A percentile compares a stretch with the other conserved stretches of the same genome.
These are phyloP conservation scores for Calameuta idolon DNA, from an alignment of 2,888 invertebrate genomes.

Conservation along the genomic window DNA sequence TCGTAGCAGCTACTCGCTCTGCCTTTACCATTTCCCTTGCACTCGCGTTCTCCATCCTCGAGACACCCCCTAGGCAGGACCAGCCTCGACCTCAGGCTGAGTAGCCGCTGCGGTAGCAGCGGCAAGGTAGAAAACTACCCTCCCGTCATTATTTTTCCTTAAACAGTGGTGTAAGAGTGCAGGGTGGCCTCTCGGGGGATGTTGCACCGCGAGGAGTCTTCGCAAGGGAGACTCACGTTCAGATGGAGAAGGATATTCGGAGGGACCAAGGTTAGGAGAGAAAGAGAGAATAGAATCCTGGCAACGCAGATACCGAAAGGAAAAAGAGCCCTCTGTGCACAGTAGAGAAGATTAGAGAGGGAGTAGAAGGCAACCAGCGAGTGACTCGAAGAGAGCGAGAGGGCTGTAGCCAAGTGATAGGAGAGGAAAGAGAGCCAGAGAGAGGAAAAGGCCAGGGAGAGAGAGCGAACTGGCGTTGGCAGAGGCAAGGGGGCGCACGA, in stretches of 20 bases:
- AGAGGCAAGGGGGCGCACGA: conserved; percentile 48
- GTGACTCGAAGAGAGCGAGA: neutral
- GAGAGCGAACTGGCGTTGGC: conserved; percentile 17
- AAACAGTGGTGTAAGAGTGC: conserved; percentile 35
- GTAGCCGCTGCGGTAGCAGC: conserved; percentile 1
- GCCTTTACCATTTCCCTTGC: neutral
- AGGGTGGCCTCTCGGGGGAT: conserved; percentile 32
- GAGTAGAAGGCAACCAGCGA: neutral
- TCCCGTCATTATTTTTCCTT: conserved; percentile 46
- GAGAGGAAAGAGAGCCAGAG: conserved; percentile 24
- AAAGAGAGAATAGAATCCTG: conserved; percentile 25
- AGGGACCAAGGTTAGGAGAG: conserved; percentile 26
- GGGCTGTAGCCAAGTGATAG: neutral
- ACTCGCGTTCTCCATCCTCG: neutral
- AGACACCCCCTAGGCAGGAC: neutral
- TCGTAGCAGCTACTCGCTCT: neutral
- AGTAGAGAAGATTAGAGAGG: neutral
- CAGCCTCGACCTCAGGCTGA: conserved; percentile 10
- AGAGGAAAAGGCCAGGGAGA: conserved; percentile 28
- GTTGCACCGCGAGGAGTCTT: conserved; percentile 10
- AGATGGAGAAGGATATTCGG: conserved; percentile 22
- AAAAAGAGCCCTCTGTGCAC: neutral
- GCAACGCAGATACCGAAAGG: neutral
- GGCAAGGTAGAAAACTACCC: conserved; percentile 31
- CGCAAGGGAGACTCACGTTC: neutral